These are phyloP conservation scores for Caenorhabditis drosophilae DNA, from an alignment of 2,888 invertebrate genomes.

Conservation along the genomic window DNA sequence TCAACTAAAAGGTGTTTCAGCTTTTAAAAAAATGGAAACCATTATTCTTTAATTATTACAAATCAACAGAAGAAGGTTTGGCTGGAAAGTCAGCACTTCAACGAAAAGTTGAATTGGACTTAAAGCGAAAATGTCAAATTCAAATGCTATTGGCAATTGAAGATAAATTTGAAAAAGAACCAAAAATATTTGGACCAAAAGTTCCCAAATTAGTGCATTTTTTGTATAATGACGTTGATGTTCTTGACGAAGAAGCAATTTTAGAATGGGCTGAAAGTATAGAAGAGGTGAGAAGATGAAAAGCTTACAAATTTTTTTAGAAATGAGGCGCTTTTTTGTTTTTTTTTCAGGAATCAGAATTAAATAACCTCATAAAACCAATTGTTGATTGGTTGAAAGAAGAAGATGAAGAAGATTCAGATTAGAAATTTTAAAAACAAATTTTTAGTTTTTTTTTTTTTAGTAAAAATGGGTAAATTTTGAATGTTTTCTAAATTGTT, in stretches of 20 bases:
- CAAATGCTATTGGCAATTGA: slow-evolving; percentile 60
- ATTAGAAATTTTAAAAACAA: slow-evolving; percentile 8
- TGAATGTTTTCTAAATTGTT: too few relatives aligned
- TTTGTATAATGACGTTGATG: slow-evolving; percentile 47
- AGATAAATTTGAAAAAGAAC: slow-evolving; percentile 25
- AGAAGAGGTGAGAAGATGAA: slow-evolving; percentile 7
- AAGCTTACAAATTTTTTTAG: background rate
- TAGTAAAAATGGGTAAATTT: too few relatives aligned
- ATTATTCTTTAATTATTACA: slow-evolving; percentile 60
- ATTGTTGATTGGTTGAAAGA: slow-evolving; percentile 55
- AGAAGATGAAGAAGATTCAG: slow-evolving; percentile 30
- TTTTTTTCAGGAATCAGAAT: slow-evolving; percentile 4
- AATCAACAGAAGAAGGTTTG: slow-evolving; percentile 11
- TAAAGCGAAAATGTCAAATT: slow-evolving; percentile 38
- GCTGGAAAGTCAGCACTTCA: slow-evolving; percentile 5
- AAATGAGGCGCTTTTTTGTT: background rate
- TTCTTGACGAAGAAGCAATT: slow-evolving; percentile 46
- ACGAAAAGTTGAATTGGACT: slow-evolving; percentile 8
- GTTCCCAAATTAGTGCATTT: slow-evolving; percentile 45
- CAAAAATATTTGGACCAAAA: slow-evolving; percentile 10
- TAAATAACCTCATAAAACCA: slow-evolving; percentile 29
- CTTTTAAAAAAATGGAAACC: slow-evolving; percentile 47
- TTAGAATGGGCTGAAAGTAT: slow-evolving; percentile 52
- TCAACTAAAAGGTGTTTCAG: too few relatives aligned
- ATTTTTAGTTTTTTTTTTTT: too few relatives aligned